Evolutionary conservation across 2,113 vertebrate species (phyloP).

Genomic region (Hemicordylus capensis): DNA sequence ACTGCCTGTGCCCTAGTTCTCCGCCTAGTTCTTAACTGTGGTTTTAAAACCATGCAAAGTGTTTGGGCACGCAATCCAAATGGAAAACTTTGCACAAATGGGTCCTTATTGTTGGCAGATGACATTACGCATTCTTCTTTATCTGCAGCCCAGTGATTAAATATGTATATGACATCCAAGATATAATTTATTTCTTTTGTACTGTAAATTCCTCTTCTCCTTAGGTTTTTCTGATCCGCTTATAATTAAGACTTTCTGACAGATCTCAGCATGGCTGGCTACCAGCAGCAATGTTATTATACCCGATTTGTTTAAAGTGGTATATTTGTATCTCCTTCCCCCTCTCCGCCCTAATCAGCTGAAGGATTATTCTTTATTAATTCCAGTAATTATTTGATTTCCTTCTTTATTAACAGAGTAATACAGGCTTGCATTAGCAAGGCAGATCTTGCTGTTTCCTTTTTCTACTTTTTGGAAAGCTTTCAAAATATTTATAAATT

Average conservation of each 20-base stretch:
- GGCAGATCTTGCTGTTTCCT: conserved; percentile 40
- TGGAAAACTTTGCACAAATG: accelerated
- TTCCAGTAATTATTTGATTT: conserved; percentile 58
- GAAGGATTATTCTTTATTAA: conserved; percentile 57
- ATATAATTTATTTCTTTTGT: conserved; percentile 72
- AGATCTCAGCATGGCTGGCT: conserved; percentile 51
- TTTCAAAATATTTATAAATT: conserved; percentile 72
- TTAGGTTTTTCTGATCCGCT: conserved; percentile 36
- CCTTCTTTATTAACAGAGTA: conserved; percentile 51
- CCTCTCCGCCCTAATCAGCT: conserved; percentile 46
- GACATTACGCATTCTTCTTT: conserved; percentile 56
- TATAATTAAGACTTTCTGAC: conserved; percentile 69
- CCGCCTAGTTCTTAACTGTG: background rate
- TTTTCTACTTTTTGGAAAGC: conserved; percentile 59
- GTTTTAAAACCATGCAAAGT: background rate
- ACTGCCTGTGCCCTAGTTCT: background rate
- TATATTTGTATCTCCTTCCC: conserved; percentile 4
- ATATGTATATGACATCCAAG: conserved; percentile 60
- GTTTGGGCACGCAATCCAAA: background rate
- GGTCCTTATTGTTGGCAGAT: conserved; percentile 20
- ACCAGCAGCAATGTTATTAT: conserved; percentile 25
- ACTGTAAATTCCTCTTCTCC: conserved; percentile 56
- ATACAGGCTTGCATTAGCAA: conserved; percentile 54
- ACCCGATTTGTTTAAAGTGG: conserved; percentile 27
- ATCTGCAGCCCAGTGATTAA: conserved; percentile 63